Evolutionary conservation across 2,888 invertebrate species (phyloP).

Genomic region (Stegophylla sp.): DNA sequence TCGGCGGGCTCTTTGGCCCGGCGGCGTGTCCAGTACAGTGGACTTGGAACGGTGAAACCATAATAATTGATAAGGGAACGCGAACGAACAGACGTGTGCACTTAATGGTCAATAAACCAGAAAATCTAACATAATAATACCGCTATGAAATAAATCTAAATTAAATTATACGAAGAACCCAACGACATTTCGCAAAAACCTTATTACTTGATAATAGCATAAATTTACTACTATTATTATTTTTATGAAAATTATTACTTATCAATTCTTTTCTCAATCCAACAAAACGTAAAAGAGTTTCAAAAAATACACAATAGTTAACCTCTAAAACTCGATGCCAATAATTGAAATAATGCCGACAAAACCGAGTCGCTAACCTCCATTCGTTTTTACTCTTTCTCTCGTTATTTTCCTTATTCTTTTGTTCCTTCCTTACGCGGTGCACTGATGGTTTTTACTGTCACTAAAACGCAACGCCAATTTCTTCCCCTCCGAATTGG

Average conservation of each 20-base stretch:
- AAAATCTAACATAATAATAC: no score
- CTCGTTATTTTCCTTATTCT: neutral
- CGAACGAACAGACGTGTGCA: no score
- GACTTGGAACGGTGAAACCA: no score
- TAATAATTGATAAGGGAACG: no score
- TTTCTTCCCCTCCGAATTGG: constrained; percentile 44
- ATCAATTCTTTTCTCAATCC: neutral
- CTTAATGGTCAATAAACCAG: no score
- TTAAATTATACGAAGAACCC: no score
- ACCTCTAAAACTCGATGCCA: constrained; percentile 42
- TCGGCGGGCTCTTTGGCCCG: no score
- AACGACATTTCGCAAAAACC: no score
- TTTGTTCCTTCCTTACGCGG: neutral
- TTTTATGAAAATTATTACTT: neutral
- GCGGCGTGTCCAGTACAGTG: no score
- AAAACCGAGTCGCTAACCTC: constrained; percentile 37
- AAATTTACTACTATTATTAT: neutral
- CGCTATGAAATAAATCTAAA: no score
- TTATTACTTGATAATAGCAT: no score
- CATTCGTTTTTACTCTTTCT: constrained; percentile 13
- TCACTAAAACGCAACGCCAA: constrained; percentile 46
- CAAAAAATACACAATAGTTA: constrained; percentile 28
- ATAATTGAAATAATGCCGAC: constrained; percentile 50
- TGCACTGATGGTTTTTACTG: constrained; percentile 33
- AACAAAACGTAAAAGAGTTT: constrained; percentile 2